These are phyloP conservation scores for Phaethon lepturus DNA, from an alignment of 2,113 vertebrate genomes.

Conservation along the genomic window DNA sequence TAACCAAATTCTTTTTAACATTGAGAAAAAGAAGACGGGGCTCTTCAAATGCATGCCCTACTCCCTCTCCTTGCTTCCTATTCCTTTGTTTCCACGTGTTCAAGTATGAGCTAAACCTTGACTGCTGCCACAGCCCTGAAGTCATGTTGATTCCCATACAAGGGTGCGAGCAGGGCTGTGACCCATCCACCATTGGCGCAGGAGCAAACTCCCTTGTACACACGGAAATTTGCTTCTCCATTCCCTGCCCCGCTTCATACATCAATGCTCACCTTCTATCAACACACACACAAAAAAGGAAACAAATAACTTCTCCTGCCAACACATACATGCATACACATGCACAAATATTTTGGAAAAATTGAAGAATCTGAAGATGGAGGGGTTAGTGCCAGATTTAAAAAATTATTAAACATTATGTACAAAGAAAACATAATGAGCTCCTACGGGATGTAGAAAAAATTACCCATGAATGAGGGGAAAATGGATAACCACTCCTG, in stretches of 20 bases:
- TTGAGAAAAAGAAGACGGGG: neutral
- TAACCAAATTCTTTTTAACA: neutral
- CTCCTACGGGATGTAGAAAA: slow-evolving; percentile 40
- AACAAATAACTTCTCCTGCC: neutral
- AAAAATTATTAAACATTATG: slow-evolving; percentile 54
- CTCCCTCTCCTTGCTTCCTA: neutral
- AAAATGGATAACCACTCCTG: slow-evolving; percentile 59
- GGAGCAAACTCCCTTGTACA: neutral
- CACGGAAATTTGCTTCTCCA: neutral
- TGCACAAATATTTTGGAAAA: neutral
- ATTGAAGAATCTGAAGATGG: neutral
- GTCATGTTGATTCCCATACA: neutral
- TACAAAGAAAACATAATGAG: slow-evolving; percentile 59
- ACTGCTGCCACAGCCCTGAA: neutral
- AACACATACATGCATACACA: neutral
- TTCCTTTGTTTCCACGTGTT: neutral
- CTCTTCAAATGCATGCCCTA: neutral
- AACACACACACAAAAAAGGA: neutral
- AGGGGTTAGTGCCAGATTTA: slow-evolving; percentile 4
- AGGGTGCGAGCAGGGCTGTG: neutral
- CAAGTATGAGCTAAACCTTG: neutral
- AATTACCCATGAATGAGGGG: slow-evolving; percentile 28
- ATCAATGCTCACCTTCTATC: neutral
- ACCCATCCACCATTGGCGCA: neutral
- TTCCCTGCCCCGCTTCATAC: neutral